Evolutionary conservation across 2,113 vertebrate species (phyloP).

Genomic region (Pavo muticus): DNA sequence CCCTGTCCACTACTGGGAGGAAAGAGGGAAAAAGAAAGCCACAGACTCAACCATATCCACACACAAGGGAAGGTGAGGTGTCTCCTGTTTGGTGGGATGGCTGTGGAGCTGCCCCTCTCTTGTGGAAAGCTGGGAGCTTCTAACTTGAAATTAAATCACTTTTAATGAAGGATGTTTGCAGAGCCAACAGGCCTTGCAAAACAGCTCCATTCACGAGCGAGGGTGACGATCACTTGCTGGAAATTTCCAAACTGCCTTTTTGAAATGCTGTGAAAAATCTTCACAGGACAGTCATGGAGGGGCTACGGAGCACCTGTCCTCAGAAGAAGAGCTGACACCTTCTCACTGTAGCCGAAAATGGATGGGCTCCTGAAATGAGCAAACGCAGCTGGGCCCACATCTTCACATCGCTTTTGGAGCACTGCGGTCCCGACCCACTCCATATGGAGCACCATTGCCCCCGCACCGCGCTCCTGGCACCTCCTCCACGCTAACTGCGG

Average conservation of each 20-base stretch:
- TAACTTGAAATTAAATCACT: not conserved
- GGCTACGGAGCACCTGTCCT: not conserved
- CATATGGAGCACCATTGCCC: too few relatives aligned
- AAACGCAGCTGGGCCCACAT: fast-evolving
- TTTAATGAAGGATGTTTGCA: not conserved
- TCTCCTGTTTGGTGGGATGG: not conserved
- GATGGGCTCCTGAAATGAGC: fast-evolving
- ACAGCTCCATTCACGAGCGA: not conserved
- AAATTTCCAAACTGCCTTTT: not conserved
- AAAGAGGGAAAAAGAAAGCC: not conserved
- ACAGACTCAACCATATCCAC: fast-evolving
- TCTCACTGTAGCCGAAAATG: not conserved
- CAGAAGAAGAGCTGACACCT: too few relatives aligned
- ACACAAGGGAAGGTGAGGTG: fast-evolving
- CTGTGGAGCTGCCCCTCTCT: not conserved
- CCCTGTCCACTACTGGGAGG: not conserved
- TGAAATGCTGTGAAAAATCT: not conserved
- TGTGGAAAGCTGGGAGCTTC: not conserved
- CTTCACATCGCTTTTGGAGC: not conserved
- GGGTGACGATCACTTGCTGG: not conserved
- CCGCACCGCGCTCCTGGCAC: not conserved
- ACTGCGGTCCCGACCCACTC: fast-evolving
- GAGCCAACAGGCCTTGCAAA: not conserved
- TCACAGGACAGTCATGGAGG: not conserved
- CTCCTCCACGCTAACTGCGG: not conserved